Conservation (phyloP, 1,140 invertebrate species). For the Sinella curviseta region DNA sequence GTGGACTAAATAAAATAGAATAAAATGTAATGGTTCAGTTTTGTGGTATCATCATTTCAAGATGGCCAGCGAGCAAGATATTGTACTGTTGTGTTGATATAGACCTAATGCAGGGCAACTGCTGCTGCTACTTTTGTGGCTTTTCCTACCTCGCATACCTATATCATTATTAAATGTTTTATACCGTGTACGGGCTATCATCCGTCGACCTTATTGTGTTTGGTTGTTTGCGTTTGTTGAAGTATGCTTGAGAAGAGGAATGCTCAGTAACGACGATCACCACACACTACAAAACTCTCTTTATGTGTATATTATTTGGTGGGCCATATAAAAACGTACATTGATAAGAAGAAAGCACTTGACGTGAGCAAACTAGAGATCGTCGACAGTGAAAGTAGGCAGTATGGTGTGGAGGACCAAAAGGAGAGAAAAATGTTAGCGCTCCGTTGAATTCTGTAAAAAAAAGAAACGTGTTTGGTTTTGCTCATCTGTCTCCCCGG, state of each 20-base stretch:
- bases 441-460: background rate
- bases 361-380: slow-evolving; percentile 12
- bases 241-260: too few relatives aligned
- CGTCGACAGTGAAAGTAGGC: background rate
- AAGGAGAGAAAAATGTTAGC: slow-evolving; percentile 10
- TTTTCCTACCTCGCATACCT: background rate
- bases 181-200: too few relatives aligned
- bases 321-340: too few relatives aligned
- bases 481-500: too few relatives aligned
- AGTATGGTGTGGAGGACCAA: background rate
- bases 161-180: too few relatives aligned
- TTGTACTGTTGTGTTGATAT: background rate
- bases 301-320: too few relatives aligned
- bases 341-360: background rate
- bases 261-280: too few relatives aligned
- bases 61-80: background rate
- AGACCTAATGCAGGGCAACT: background rate
- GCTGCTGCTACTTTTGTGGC: background rate
- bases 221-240: too few relatives aligned
- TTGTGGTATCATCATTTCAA: background rate
- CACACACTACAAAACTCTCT: too few relatives aligned
- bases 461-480: background rate
- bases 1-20: background rate
- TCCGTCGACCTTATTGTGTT: too few relatives aligned
- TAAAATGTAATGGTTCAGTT: background rate